Base-by-base conservation (phyloP, 2,888 invertebrate genomes). In the Panopea generosa region DNA sequence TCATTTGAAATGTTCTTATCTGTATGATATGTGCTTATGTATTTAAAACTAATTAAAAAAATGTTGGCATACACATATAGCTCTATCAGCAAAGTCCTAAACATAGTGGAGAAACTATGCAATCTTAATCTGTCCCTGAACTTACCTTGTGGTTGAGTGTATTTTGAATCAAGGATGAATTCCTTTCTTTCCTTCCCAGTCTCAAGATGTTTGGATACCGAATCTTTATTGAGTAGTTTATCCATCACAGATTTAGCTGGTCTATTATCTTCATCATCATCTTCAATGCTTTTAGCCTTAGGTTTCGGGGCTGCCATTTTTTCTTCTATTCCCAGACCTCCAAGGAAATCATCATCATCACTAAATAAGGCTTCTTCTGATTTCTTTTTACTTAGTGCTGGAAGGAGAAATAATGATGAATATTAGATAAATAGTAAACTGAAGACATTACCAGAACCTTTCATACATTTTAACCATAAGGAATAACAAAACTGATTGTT, bases 141-240 rank as follows among this genome's bases (percentile, higher is more conserved):
- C n/a, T n/a, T 66, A 76, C 72, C 68, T 72, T 62, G 72, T 33
- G 62, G 59, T 40, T 86, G 79, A 4, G 84, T 84, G 71, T 89
- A 91, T 70, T 89, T 90, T 26, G 85, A 85, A 74, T 91, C 91
- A 47, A 91, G 73, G 0, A 89, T 86, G 87, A 91, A 90, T 60
- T 89, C 87, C 52, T 83, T 85, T 62, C 86, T 85, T 43, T 87
- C 87, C 49, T 86, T 85, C 11, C 69, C 53, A 2, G 84, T 73
- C 55, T 89, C 89, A 38, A 90, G 77, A 43, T 87, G 84, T 61
- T 86, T 86, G 7, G 80, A 68, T 2, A 86, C 86, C 6, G 79
- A 66, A 20, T 78, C 82, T 62, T 87, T 86, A n/a, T 87, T 87
- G 38, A 91, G 82, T 9, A 91, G 79, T 71, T 86, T 88, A 60